Evolutionary conservation across 2,113 vertebrate genomes (phyloP), one percentile per base, ranked within the genome.

Genomic region (Erythrocebus patas): DNA sequence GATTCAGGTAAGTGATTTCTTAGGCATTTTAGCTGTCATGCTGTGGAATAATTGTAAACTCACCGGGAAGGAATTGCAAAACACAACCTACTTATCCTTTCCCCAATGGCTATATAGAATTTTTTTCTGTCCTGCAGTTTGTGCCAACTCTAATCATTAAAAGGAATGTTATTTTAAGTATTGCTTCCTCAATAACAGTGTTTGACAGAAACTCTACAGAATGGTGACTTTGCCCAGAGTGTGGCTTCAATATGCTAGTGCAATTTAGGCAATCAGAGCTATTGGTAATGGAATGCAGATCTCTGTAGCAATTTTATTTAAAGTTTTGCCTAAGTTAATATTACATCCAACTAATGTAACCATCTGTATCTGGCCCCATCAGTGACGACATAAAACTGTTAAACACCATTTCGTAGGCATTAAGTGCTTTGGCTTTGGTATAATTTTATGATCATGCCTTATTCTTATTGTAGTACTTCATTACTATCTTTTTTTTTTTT

Each of bases 71-170:
- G 79, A 94, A 96, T 87, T 93, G 73, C 72, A 86, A 95, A 96
- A 91, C 94, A 97, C 95, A 96, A 72, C 59, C 93, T 97, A 96
- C 96, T 97, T 97, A 95, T 84, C 79, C 76, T 93, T 97, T 96
- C 73, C 66, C 82, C 43, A 83, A 4, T 91, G 85, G 91, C 95
- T 96, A 78, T 59, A 75, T 79, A 50, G 76, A 81, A 40, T 70
- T 92, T 76, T 86, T 95, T 86, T 75, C 61, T 94, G 32, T 68
- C 95, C 92, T 91, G 17, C 27, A 89, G 66, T 80, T 82, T 93
- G 40, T 76, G 38, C 85, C 72, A 97, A 73, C 35, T 61, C 81
- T 96, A 96, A 94, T 91, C 94, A 93, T 93, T 92, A 89, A 87
- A 97, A 91, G 2, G 76, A 85, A 92, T 93, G 75, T 73, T 82